Evolutionary conservation across 2,888 invertebrate genomes (phyloP), one percentile per base, ranked within the genome.

Genomic region (Orchestes rusci): DNA sequence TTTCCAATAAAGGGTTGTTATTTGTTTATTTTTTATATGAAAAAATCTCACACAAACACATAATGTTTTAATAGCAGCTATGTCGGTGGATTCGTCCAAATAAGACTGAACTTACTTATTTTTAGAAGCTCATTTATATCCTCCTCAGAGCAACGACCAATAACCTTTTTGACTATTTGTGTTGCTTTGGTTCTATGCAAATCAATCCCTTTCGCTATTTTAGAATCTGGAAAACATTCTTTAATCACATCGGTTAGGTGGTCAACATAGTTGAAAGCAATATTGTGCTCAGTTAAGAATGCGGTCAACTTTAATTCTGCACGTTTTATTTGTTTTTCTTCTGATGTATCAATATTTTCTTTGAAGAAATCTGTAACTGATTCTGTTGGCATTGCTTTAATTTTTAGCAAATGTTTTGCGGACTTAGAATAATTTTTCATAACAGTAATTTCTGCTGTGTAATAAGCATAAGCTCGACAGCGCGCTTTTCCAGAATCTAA

Each of bases 41-140:
- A 53, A 56, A 50, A 45, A 57, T 32, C 57, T 43, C 18, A 59
- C 56, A 36, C 52, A 50, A 27, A 58, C 48, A 38, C 56, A 55
- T 42, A 54, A 38, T 18, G 54, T 55, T 52, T 61, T 60, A 13
- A 50, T 39, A 10, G 56, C 50, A 16, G 52, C 46, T 41, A 59
- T 52, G 39, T 60, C 60, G 18, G 58, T 61, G 2, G 58, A 54
- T 48, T 61, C 57, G 37, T 61, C 58, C 17, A 53, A 28, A 60
- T 19, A 12, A 50, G 7, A 38, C 54, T 51, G 58, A 62, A 53
- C 52, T 50, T 19, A 34, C 13, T 29, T 16, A 29, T 46, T 53
- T 53, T 43, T 56, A 53, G 36, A 52, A 56, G 42, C 50, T 42
- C 12, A 23, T 38, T 29, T 56, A 51, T n/a, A 4, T 38, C 13